These are phyloP conservation scores for Falco punctatus DNA, from an alignment of 2,113 vertebrate genomes.

Conservation along the genomic window DNA sequence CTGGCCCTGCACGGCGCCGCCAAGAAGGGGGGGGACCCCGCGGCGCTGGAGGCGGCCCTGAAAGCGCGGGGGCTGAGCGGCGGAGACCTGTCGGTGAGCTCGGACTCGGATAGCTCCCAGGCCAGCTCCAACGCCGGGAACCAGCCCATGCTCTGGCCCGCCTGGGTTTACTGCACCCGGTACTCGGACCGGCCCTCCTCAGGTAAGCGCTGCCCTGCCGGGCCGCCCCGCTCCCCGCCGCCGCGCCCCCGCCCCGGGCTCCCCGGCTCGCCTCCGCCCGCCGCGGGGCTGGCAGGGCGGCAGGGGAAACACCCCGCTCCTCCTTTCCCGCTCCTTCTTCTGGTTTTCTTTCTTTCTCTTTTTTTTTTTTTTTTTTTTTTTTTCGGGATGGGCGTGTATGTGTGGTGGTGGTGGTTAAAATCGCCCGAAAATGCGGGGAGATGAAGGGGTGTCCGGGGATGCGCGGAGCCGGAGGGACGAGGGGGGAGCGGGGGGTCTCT, in stretches of 20 bases:
- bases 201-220: conserved; percentile 78
- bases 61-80: conserved; percentile 82
- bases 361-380: too few relatives aligned
- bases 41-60: conserved; percentile 80
- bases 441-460: neutral
- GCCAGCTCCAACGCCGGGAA: conserved; percentile 81
- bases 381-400: too few relatives aligned
- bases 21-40: conserved; percentile 80
- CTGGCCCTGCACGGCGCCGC: conserved; percentile 73
- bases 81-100: conserved; percentile 92
- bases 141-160: conserved; percentile 95
- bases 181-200: conserved; percentile 98
- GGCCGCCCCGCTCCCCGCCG: neutral
- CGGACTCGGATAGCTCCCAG: conserved; percentile 96
- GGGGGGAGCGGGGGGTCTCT: neutral
- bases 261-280: too few relatives aligned
- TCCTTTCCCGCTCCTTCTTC: neutral
- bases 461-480: neutral
- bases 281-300: neutral
- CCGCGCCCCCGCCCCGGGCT: neutral
- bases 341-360: too few relatives aligned
- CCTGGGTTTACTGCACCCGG: conserved; percentile 98
- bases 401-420: neutral
- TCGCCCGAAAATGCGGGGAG: neutral
- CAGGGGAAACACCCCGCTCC: too few relatives aligned